Percentiles rank a stretch among this genome's conserved stretches.
Conservation (phyloP, 2,113 vertebrate species). For the Ophiodon elongatus region DNA sequence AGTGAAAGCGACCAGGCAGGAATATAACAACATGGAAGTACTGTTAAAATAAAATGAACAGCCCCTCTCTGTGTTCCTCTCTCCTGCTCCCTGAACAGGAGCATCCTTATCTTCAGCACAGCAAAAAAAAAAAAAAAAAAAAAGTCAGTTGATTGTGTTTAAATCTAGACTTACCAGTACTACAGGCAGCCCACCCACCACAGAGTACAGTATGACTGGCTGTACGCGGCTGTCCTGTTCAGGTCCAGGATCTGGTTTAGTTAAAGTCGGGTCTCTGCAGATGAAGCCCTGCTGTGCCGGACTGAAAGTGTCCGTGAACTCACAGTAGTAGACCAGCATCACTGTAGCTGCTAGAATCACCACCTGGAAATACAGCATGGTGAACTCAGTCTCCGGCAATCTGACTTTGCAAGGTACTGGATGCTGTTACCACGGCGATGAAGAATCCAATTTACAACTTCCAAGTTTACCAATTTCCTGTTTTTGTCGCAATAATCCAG, state of each 20-base stretch:
- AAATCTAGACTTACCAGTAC: conserved; percentile 87
- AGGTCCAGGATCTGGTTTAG: conserved; percentile 91
- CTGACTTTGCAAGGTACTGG: background rate
- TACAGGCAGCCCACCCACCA: conserved; percentile 89
- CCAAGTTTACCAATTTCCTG: background rate
- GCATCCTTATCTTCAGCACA: background rate
- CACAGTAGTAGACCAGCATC: conserved; percentile 94
- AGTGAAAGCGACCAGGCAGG: background rate
- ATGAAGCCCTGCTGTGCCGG: conserved; percentile 92
- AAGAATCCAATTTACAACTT: background rate
- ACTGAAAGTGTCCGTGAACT: conserved; percentile 94
- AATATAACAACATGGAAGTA: background rate
- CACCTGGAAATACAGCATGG: conserved; percentile 95
- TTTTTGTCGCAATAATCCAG: conserved; percentile 2
- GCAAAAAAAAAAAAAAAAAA: background rate
- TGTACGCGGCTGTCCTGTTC: conserved; percentile 90
- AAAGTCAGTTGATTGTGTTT: background rate
- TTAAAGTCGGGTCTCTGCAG: conserved; percentile 90
- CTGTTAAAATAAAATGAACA: background rate
- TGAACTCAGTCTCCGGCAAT: conserved; percentile 11
- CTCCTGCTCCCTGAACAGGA: no score
- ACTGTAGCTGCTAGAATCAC: conserved; percentile 92
- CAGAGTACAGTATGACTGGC: conserved; percentile 89
- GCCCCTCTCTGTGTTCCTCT: background rate
- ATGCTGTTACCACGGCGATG: conserved; percentile 1